Conservation (phyloP, 2,888 invertebrate genomes). For the Allophyes oxyacanthae region DNA sequence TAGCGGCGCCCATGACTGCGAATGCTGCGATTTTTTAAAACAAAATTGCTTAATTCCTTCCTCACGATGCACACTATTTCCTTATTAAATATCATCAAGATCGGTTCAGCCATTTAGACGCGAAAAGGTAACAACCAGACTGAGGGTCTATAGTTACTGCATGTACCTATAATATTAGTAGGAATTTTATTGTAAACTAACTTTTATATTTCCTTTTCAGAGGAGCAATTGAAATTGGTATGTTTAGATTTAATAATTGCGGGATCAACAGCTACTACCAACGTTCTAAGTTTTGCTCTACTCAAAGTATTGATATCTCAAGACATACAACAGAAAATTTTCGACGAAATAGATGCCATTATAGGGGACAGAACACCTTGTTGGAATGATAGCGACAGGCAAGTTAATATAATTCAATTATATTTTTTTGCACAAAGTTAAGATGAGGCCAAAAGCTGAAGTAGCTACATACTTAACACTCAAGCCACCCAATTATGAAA, state of each 20-base stretch:
- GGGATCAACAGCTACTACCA: conserved; percentile 92
- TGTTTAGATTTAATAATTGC: conserved; percentile 92
- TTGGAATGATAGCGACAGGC: conserved; percentile 78
- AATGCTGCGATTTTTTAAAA: too few relatives aligned
- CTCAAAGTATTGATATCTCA: conserved; percentile 88
- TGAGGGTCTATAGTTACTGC: too few relatives aligned
- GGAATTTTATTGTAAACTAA: conserved; percentile 6
- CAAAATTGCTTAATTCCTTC: too few relatives aligned
- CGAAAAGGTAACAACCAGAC: too few relatives aligned
- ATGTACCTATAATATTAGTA: too few relatives aligned
- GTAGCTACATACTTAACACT: too few relatives aligned
- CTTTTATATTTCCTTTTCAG: conserved; percentile 63
- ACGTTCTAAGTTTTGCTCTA: conserved; percentile 90
- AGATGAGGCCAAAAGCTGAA: too few relatives aligned
- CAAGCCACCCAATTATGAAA: too few relatives aligned
- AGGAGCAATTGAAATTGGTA: conserved; percentile 82
- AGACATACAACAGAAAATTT: conserved; percentile 89
- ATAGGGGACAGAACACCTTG: conserved; percentile 82
- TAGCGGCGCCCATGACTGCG: too few relatives aligned
- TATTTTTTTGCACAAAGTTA: neutral
- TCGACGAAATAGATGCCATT: conserved; percentile 88
- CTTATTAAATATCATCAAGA: too few relatives aligned
- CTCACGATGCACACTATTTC: too few relatives aligned
- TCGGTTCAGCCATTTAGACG: too few relatives aligned
- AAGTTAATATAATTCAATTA: conserved; percentile 19